Conservation (phyloP, 2,113 vertebrate species). For the Phainopepla nitens region DNA sequence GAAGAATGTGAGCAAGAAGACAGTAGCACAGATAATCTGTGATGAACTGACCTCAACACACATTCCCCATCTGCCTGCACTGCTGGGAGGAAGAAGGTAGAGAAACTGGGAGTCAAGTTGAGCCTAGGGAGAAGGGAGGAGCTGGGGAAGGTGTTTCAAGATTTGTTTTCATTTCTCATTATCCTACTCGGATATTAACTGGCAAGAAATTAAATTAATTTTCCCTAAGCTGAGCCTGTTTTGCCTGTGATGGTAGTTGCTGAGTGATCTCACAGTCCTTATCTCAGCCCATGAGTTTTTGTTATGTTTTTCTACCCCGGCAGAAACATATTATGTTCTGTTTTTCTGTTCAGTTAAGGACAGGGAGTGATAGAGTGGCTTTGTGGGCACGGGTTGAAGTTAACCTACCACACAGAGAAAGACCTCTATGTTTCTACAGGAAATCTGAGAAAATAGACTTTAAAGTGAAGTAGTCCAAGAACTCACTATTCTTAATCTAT, state of each 20-base stretch:
- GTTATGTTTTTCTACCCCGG: neutral
- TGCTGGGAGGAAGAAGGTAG: neutral
- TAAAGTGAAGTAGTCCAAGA: neutral
- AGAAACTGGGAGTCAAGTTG: neutral
- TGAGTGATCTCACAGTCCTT: neutral
- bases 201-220: neutral
- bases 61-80: accelerated
- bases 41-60: neutral
- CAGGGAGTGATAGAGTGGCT: accelerated
- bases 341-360: neutral
- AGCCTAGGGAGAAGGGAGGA: neutral
- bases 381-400: neutral
- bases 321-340: too few species aligned
- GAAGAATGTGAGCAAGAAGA: neutral
- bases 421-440: neutral
- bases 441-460: neutral
- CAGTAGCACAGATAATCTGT: neutral
- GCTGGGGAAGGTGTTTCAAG: neutral
- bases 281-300: neutral
- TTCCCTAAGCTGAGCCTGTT: neutral
- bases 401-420: neutral
- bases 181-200: neutral
- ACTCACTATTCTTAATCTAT: neutral
- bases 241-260: neutral
- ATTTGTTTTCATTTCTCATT: neutral